These are phyloP conservation scores for Dipodomys ordii DNA, from an alignment of 2,113 vertebrate genomes.

Conservation along the genomic window DNA sequence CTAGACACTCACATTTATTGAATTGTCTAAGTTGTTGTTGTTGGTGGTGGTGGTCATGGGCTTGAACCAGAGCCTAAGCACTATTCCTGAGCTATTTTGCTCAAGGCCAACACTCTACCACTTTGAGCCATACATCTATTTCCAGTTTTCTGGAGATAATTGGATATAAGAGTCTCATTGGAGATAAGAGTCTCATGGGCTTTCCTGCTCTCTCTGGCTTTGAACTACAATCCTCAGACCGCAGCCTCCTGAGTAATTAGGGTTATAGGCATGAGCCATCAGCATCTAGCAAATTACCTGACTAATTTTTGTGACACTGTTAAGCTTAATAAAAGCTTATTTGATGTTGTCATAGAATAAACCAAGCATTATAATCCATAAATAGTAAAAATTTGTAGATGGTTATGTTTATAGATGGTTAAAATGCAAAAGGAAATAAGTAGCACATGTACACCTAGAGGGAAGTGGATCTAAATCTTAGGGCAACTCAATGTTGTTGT, in stretches of 20 bases:
- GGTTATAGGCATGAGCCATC: too few relatives aligned
- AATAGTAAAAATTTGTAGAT: background rate
- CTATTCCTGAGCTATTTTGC: too few relatives aligned
- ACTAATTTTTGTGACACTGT: background rate
- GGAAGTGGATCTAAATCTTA: background rate
- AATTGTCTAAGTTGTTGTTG: background rate
- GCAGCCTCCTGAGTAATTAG: too few relatives aligned
- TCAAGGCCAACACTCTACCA: too few relatives aligned
- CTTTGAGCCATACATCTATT: too few relatives aligned
- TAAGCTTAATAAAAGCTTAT: conserved; percentile 22
- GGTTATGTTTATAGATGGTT: background rate
- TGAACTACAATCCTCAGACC: too few relatives aligned
- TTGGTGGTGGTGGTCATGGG: too few relatives aligned
- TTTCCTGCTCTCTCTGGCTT: too few relatives aligned
- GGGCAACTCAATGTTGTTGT: background rate
- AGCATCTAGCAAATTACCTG: background rate
- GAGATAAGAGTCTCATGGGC: too few relatives aligned
- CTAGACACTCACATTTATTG: background rate
- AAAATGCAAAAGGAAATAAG: background rate
- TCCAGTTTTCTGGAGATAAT: too few relatives aligned
- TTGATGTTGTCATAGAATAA: conserved; percentile 3
- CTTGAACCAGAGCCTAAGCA: too few relatives aligned
- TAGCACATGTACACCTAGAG: background rate
- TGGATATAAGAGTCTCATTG: too few relatives aligned
- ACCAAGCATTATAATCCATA: background rate